A percentile compares a stretch with the other conserved stretches of the same genome.
phyloP scores from a whole-genome alignment of 2,797 vertebrate species.

The Hozukius guyotensis region DNA sequence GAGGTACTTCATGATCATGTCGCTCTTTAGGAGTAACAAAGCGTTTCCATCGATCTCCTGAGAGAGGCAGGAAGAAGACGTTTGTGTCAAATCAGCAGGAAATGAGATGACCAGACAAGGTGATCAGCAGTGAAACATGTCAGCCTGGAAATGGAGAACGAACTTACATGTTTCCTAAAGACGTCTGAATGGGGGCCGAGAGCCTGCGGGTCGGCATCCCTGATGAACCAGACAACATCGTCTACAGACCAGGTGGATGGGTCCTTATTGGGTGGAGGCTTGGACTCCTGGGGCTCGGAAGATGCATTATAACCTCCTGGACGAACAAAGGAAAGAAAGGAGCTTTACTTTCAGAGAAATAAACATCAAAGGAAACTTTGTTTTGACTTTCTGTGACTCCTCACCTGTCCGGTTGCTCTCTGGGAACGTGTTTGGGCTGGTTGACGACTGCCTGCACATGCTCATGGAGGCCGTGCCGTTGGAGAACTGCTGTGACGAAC shows the following conservation, averaged over 20 bases:
- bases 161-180: conserved; percentile 93
- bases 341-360: neutral
- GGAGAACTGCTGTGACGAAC: conserved; percentile 75
- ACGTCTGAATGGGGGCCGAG: conserved; percentile 92
- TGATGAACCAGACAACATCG: conserved; percentile 93
- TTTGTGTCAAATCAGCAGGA: neutral
- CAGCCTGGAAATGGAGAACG: neutral
- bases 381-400: neutral
- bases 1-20: conserved; percentile 97
- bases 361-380: neutral
- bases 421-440: conserved; percentile 83
- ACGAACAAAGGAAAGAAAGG: neutral
- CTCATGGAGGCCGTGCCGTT: conserved; percentile 74
- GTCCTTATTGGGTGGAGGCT: conserved; percentile 86
- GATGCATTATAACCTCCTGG: conserved; percentile 66
- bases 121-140: neutral
- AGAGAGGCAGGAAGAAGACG: neutral
- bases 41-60: conserved; percentile 96
- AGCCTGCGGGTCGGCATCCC: conserved; percentile 92
- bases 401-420: conserved; percentile 91
- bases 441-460: conserved; percentile 84
- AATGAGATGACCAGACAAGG: neutral
- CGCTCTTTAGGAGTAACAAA: conserved; percentile 92
- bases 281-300: conserved; percentile 81
- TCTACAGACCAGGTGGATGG: conserved; percentile 93